Evolutionary conservation across 53 echinoderm and acorn worm genomes (phyloP), one percentile per base, ranked within the genome.

Genomic region (Holothuria leucospilota): DNA sequence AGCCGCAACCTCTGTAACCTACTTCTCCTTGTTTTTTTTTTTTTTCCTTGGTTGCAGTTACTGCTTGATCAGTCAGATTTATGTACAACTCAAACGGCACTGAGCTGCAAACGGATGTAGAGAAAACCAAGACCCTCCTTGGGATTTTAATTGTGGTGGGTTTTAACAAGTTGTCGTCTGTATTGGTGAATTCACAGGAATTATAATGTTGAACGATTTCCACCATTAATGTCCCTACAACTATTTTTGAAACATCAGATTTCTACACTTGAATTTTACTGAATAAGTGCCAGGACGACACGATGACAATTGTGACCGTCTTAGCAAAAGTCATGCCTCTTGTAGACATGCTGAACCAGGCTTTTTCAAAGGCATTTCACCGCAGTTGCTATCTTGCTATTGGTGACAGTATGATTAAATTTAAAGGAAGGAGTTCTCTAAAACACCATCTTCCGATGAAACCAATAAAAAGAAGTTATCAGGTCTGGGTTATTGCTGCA

Each of bases 331-430:
- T 72, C 8, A 30, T 15, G 13, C 73, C 73, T 39, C 38, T 80
- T 34, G 34, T 34, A 34, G 34, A 34, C 1, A 34, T 34, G 34
- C 34, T 34, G 29, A 78, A 78, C 25, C 16, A 56, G 23, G 24
- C 10, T 20, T 78, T 78, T 56, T 27, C 30, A 2, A 5, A 53
- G 8, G 11, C 51, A 8, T 78, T 24, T 29, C 10, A 29, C 2
- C 20, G 13, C 20, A 29, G 26, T 27, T 13, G 30, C 14, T 25
- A 39, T 52, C 51, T 8, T 21, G 14, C 20, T 39, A 82, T 82
- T 40, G 83, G 66, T 65, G 67, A 82, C 51, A 82, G 83, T 52
- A 82, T 66, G 83, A 66, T 82, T 21, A 0, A 21, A 20, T 42
- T 82, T 38, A 64, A 82, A 66, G 64, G 83, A n/a, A 21, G 66